Evolutionary conservation across 2,113 vertebrate species (phyloP).

Genomic region (Tympanuchus pallidicinctus): DNA sequence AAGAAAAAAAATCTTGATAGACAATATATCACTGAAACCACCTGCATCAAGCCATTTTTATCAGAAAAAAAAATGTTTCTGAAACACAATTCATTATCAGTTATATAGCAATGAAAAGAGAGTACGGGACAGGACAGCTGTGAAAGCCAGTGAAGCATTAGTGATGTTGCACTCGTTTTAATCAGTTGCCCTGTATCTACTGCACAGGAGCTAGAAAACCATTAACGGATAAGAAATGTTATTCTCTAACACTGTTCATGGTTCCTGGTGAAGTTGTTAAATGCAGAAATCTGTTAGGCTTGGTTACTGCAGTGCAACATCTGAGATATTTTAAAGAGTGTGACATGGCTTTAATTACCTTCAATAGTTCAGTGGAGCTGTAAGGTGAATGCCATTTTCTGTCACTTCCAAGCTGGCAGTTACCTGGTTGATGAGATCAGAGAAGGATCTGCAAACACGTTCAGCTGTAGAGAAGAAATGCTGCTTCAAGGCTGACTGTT

Average conservation of each 20-base stretch:
- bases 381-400: not conserved
- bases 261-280: not conserved
- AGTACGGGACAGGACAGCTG: not conserved
- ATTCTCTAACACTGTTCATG: not conserved
- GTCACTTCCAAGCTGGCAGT: constrained; percentile 59
- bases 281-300: not conserved
- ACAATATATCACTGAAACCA: not conserved
- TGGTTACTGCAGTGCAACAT: not conserved
- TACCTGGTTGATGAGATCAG: constrained; percentile 77
- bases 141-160: not conserved
- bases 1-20: not conserved
- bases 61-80: not conserved
- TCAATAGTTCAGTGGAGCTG: not conserved
- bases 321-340: not conserved
- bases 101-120: not conserved
- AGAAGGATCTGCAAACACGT: constrained; percentile 75
- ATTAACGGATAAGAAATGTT: not conserved
- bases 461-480: constrained; percentile 79
- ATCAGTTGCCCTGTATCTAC: not conserved
- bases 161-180: not conserved
- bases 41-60: not conserved
- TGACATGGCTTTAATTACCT: constrained; percentile 1
- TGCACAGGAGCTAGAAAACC: not conserved
- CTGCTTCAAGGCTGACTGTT: constrained; percentile 22
- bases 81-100: not conserved